These are phyloP conservation scores for Coenobita brevimanus DNA, from an alignment of 1,140 invertebrate genomes.

Conservation along the genomic window DNA sequence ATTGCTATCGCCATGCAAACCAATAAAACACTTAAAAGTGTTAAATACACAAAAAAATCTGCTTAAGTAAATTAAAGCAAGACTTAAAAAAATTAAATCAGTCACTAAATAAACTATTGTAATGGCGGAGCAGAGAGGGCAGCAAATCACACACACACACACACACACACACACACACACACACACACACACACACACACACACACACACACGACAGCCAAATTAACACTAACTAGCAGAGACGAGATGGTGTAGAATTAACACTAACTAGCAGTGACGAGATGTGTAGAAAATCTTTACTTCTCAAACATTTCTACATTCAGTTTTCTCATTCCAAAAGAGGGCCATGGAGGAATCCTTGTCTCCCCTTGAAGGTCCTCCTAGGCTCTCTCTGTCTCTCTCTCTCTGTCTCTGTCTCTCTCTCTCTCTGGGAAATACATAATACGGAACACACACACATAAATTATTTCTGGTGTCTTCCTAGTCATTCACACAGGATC, in stretches of 20 bases:
- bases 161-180: conserved; percentile 5
- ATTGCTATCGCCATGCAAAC: too few species aligned
- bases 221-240: not conserved
- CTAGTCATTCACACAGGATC: not conserved
- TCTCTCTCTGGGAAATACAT: not conserved
- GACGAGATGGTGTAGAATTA: not conserved
- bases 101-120: too few species aligned
- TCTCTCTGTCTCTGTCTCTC: not conserved
- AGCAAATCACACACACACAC: not conserved
- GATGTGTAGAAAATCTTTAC: not conserved
- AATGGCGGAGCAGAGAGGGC: not conserved
- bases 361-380: not conserved
- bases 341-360: too few species aligned
- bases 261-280: not conserved
- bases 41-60: too few species aligned
- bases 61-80: too few species aligned
- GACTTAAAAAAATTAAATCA: too few species aligned
- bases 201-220: not conserved
- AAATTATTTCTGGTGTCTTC: not conserved
- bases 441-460: not conserved
- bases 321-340: too few species aligned
- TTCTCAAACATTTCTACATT: too few species aligned
- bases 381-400: not conserved
- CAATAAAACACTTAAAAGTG: too few species aligned
- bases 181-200: not conserved